Conservation (phyloP, 1,140 invertebrate genomes). For the Atta texana region DNA sequence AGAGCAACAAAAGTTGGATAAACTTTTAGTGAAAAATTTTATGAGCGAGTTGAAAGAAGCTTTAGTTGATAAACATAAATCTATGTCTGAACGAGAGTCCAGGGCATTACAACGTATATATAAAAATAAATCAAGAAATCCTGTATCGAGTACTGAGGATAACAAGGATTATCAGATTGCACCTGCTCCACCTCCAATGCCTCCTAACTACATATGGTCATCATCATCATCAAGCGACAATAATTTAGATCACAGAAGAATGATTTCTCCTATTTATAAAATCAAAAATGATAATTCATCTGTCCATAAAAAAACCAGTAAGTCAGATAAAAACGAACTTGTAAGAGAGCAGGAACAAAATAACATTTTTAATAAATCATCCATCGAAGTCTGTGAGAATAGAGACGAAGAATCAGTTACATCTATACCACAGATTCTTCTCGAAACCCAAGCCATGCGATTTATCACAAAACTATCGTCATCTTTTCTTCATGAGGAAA, state of each 20-base stretch:
- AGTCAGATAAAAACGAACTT: background rate
- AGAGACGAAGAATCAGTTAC: background rate
- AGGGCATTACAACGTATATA: conserved; percentile 81
- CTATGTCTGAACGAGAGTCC: conserved; percentile 82
- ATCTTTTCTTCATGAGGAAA: conserved; percentile 80
- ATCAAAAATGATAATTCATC: background rate
- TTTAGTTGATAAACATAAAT: conserved; percentile 82
- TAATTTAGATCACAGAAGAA: background rate
- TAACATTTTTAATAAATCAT: background rate
- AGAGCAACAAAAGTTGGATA: conserved; percentile 78
- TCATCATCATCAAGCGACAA: background rate
- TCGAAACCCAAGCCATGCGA: conserved; percentile 23
- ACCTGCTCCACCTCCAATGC: conserved; percentile 64
- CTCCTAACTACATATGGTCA: conserved; percentile 40
- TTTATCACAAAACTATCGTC: conserved; percentile 46
- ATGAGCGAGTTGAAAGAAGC: conserved; percentile 84
- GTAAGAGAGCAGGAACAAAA: background rate
- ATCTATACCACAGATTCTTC: conserved; percentile 37
- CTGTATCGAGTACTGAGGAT: background rate
- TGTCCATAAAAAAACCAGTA: background rate
- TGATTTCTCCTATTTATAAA: background rate
- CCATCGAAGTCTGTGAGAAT: conserved; percentile 31
- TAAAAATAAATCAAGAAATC: conserved; percentile 59
- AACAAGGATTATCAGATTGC: background rate
- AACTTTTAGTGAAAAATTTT: conserved; percentile 81